These are phyloP conservation scores for Sapayoa aenigma DNA, from an alignment of 2,113 vertebrate species.

Conservation along the genomic window DNA sequence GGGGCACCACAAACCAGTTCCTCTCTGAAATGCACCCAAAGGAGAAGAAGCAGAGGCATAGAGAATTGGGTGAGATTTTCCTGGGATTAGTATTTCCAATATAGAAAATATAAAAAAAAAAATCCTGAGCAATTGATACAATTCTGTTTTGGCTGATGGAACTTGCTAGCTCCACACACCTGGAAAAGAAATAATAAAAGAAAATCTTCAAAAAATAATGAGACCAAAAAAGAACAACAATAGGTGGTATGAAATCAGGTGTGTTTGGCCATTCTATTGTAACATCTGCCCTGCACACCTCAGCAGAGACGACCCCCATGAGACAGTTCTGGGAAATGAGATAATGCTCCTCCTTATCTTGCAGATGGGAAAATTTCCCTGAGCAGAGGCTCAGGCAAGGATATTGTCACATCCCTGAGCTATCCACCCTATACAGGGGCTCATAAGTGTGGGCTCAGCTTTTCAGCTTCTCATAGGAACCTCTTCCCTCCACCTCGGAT, in stretches of 20 bases:
- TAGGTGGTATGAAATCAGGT: background rate
- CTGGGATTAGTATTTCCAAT: background rate
- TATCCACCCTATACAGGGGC: background rate
- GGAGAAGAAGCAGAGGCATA: background rate
- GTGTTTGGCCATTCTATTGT: background rate
- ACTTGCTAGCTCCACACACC: background rate
- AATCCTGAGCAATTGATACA: background rate
- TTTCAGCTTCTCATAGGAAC: background rate
- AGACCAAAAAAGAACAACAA: background rate
- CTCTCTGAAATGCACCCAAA: background rate
- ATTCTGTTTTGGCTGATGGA: background rate
- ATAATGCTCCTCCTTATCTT: background rate
- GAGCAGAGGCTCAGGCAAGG: background rate
- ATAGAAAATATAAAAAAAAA: background rate
- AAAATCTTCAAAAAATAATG: background rate
- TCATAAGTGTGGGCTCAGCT: background rate
- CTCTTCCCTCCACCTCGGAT: background rate
- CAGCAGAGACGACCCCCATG: background rate
- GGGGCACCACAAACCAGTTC: background rate
- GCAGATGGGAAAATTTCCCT: background rate
- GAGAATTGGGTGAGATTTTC: background rate
- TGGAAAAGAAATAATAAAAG: background rate
- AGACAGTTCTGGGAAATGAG: background rate
- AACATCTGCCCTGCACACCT: fast-evolving
- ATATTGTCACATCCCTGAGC: background rate